phyloP scores from a whole-genome alignment of 2,888 invertebrate species.

The Heliconius ismenius region DNA sequence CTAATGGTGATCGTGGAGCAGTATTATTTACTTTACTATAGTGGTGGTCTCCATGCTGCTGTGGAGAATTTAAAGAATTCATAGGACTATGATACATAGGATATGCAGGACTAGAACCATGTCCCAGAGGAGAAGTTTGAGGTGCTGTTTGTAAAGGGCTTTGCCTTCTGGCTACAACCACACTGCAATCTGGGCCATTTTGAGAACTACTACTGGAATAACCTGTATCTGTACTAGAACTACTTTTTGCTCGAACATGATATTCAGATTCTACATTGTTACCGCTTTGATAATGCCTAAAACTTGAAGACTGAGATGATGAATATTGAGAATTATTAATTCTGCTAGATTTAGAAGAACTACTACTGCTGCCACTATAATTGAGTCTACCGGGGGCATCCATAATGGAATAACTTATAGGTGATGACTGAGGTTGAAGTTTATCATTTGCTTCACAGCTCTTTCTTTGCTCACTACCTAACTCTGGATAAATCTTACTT shows the following conservation, averaged over 20 bases:
- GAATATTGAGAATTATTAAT: conserved; percentile 79
- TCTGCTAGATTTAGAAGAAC: conserved; percentile 77
- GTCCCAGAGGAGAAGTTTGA: conserved; percentile 87
- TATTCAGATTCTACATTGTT: conserved; percentile 83
- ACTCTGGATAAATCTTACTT: conserved; percentile 89
- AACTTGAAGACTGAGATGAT: conserved; percentile 77
- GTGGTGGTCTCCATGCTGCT: conserved; percentile 83
- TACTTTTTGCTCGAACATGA: conserved; percentile 83
- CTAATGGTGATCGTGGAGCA: conserved; percentile 86
- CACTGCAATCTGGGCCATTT: conserved; percentile 85
- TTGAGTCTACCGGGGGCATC: conserved; percentile 85
- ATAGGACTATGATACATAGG: conserved; percentile 93
- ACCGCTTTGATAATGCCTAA: conserved; percentile 84
- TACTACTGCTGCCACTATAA: conserved; percentile 80
- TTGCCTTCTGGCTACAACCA: conserved; percentile 85
- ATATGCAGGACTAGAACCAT: conserved; percentile 90
- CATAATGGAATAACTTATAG: conserved; percentile 89
- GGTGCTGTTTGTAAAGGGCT: conserved; percentile 87
- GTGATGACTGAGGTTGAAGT: conserved; percentile 84
- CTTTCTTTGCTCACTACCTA: conserved; percentile 79
- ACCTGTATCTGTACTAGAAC: conserved; percentile 83
- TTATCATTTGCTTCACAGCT: conserved; percentile 81
- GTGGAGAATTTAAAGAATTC: conserved; percentile 88
- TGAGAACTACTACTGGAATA: conserved; percentile 84
- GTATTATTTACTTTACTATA: conserved; percentile 75